Evolutionary conservation across 2,797 vertebrate species (phyloP).

Genomic region (Coilia nasus): DNA sequence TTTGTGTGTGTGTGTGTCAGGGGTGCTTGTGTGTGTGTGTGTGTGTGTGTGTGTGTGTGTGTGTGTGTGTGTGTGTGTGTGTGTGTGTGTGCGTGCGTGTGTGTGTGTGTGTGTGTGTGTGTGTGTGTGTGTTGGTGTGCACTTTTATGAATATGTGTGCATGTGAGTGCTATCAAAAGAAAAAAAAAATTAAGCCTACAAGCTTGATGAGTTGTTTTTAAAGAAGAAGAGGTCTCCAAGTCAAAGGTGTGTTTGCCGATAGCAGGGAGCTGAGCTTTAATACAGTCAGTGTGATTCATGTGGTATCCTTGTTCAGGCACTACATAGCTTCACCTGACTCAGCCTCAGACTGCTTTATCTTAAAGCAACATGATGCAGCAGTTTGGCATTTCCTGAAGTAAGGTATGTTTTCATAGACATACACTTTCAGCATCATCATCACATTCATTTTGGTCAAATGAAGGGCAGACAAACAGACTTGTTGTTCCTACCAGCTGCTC

Average conservation of each 20-base stretch:
- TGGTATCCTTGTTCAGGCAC: not conserved
- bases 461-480: not conserved
- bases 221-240: not conserved
- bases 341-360: not conserved
- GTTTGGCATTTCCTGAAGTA: not conserved
- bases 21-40: not conserved
- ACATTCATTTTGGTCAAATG: not conserved
- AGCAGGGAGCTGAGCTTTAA: not conserved
- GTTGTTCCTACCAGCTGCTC: not conserved
- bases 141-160: not conserved
- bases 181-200: not conserved
- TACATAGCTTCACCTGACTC: too few species aligned
- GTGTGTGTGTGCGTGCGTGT: not conserved
- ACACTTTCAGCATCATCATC: not conserved
- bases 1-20: not conserved
- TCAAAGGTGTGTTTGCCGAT: not conserved
- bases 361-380: not conserved
- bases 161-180: not conserved
- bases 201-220: not conserved
- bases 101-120: not conserved
- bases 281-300: not conserved
- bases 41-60: not conserved
- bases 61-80: not conserved
- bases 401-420: not conserved
- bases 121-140: not conserved